phyloP scores from a whole-genome alignment of 2,888 invertebrate genomes.

The Rhabditoides inermis region DNA sequence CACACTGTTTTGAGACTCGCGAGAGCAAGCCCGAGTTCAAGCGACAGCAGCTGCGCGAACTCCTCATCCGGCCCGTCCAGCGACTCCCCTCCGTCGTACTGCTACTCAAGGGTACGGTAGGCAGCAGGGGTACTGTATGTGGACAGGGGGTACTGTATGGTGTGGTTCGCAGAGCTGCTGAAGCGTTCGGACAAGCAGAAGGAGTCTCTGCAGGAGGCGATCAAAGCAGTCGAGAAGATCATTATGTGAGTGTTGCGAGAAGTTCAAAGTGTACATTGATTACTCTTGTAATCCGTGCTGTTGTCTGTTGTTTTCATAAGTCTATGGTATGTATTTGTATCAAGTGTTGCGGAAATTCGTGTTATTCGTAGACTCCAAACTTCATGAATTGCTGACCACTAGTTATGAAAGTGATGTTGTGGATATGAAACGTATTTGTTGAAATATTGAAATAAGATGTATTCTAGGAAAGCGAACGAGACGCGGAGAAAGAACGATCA shows the following conservation, averaged over 20 bases:
- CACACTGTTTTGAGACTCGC: slow-evolving; percentile 51
- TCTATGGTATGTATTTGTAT: too few species aligned
- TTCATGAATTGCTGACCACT: too few species aligned
- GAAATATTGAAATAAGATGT: slow-evolving; percentile 17
- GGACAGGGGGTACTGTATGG: too few species aligned
- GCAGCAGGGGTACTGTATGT: too few species aligned
- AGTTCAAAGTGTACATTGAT: too few species aligned
- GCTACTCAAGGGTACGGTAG: slow-evolving; percentile 72
- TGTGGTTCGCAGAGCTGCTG: slow-evolving; percentile 67
- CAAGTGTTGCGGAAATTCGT: too few species aligned
- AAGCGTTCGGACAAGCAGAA: slow-evolving; percentile 75
- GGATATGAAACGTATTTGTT: too few species aligned
- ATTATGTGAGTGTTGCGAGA: too few species aligned
- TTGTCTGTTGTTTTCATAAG: slow-evolving; percentile 55
- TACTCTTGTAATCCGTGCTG: too few species aligned
- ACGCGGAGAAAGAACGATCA: slow-evolving; percentile 92
- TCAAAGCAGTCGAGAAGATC: slow-evolving; percentile 76
- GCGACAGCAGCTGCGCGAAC: slow-evolving; percentile 84
- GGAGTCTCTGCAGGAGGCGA: slow-evolving; percentile 60
- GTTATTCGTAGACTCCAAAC: too few species aligned
- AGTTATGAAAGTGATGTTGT: too few species aligned
- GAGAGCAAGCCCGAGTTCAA: slow-evolving; percentile 79
- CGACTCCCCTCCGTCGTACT: slow-evolving; percentile 89
- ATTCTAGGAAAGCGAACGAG: slow-evolving; percentile 76
- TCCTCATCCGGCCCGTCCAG: slow-evolving; percentile 94